Conservation (phyloP, 1,140 invertebrate genomes). For the Rhynchophorus ferrugineus region DNA sequence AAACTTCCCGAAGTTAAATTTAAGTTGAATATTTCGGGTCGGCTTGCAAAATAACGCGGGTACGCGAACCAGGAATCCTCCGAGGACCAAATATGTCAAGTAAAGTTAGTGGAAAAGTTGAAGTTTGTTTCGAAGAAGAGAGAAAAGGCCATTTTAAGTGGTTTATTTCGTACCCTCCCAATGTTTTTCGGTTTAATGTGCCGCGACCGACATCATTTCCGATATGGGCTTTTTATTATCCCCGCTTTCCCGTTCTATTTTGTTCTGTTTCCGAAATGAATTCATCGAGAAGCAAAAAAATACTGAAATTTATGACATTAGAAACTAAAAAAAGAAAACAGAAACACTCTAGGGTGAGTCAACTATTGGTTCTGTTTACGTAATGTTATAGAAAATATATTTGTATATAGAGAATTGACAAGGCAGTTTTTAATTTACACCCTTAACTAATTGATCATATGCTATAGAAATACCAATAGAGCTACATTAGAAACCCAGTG, state of each 20-base stretch:
- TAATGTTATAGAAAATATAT: too few relatives aligned
- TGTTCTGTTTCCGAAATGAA: too few relatives aligned
- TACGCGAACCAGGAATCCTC: neutral
- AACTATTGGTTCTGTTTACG: too few relatives aligned
- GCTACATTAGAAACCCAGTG: too few relatives aligned
- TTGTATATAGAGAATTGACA: too few relatives aligned
- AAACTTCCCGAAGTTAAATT: neutral
- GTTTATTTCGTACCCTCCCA: constrained; percentile 1
- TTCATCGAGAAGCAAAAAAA: too few relatives aligned
- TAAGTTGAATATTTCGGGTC: constrained; percentile 1
- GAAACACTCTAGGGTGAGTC: too few relatives aligned
- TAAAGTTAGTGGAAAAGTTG: constrained; percentile 4
- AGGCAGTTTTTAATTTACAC: too few relatives aligned
- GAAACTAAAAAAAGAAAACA: too few relatives aligned
- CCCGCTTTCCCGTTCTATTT: neutral
- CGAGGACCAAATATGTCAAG: constrained; percentile 4
- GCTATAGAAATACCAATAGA: too few relatives aligned
- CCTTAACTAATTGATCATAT: too few relatives aligned
- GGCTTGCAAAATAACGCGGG: neutral
- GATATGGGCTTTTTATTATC: neutral
- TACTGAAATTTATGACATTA: too few relatives aligned
- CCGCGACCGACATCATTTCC: neutral
- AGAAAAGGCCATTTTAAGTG: constrained; percentile 5
- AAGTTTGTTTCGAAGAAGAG: constrained; percentile 7
- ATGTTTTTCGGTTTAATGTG: constrained; percentile 4